Evolutionary conservation across 2,113 vertebrate species (phyloP).

Genomic region (Illadopsis cleaveri): DNA sequence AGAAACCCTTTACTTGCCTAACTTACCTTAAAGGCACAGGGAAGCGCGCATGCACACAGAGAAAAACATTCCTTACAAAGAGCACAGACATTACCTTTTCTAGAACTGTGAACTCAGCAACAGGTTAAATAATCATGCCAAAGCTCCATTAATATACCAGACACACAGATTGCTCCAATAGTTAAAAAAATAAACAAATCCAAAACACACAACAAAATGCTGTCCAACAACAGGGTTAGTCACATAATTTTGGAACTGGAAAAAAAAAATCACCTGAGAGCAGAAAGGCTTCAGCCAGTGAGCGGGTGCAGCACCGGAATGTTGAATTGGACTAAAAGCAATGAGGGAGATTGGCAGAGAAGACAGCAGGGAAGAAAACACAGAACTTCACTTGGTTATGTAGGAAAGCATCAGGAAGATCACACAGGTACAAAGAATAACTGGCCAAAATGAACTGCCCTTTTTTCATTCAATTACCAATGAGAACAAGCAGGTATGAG

Average conservation of each 20-base stretch:
- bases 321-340: slow-evolving; percentile 82
- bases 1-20: background rate
- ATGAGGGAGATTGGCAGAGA: slow-evolving; percentile 66
- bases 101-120: background rate
- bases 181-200: background rate
- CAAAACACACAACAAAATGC: background rate
- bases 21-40: slow-evolving; percentile 14
- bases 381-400: slow-evolving; percentile 23
- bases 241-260: slow-evolving; percentile 54
- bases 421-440: background rate
- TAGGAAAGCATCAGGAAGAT: background rate
- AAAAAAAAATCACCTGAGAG: slow-evolving; percentile 83
- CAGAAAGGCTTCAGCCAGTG: slow-evolving; percentile 84
- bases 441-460: background rate
- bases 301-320: slow-evolving; percentile 82
- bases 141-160: slow-evolving; percentile 63
- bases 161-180: slow-evolving; percentile 61
- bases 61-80: background rate
- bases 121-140: slow-evolving; percentile 52
- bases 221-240: slow-evolving; percentile 67
- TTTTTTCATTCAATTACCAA: background rate
- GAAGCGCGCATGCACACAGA: background rate
- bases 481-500: background rate
- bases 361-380: slow-evolving; percentile 22
- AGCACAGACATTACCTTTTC: background rate